A percentile compares a stretch with the other conserved stretches of the same genome.
Conservation (phyloP, 2,797 vertebrate genomes). For the Sebastiscus albofasciatus region DNA sequence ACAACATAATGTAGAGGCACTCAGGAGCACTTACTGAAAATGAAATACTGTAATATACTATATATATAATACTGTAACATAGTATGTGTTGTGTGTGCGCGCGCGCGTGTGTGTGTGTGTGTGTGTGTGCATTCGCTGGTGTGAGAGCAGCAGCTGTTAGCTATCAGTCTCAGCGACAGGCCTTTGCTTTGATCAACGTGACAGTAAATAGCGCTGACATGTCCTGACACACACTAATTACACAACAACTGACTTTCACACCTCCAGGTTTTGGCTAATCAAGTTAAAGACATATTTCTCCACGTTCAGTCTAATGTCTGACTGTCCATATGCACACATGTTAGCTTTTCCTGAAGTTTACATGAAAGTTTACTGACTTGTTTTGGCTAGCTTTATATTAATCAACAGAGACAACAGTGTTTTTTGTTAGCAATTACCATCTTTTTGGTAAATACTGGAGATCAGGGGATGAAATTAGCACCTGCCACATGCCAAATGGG, state of each 20-base stretch:
- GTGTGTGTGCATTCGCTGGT: background rate
- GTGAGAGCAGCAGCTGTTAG: constrained; percentile 32
- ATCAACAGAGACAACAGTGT: background rate
- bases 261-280: background rate
- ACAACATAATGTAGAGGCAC: background rate
- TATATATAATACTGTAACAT: background rate
- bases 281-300: background rate
- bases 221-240: background rate
- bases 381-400: background rate
- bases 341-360: background rate
- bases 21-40: background rate
- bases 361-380: background rate
- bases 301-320: background rate
- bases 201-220: constrained; percentile 10
- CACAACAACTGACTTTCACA: background rate
- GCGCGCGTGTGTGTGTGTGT: constrained; percentile 4
- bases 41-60: background rate
- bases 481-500: too few species aligned
- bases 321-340: background rate
- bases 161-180: constrained; percentile 12
- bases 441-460: background rate
- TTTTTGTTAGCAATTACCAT: background rate
- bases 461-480: too few species aligned
- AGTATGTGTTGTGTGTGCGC: background rate
- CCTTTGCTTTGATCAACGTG: constrained; percentile 14